Conservation (phyloP, 1,140 invertebrate species). For the Drosophila arawakana region DNA sequence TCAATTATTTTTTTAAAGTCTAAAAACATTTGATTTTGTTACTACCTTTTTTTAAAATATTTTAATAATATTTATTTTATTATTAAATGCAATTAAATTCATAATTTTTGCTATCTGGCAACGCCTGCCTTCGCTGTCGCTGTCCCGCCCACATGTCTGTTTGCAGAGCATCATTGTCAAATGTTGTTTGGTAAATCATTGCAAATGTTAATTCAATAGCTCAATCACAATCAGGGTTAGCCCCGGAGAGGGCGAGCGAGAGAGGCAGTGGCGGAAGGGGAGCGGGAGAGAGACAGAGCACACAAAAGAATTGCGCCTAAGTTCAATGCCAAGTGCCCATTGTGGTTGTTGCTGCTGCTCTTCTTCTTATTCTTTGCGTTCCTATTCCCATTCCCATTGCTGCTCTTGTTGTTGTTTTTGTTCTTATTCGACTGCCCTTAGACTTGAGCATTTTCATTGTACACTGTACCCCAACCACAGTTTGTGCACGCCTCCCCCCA, state of each 20-base stretch:
- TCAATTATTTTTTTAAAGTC: not conserved
- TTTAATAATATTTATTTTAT: no score
- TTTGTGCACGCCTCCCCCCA: conserved; percentile 16
- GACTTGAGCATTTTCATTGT: conserved; percentile 57
- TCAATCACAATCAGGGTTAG: conserved; percentile 64
- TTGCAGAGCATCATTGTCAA: conserved; percentile 67
- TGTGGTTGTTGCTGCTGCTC: conserved; percentile 16
- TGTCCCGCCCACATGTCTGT: conserved; percentile 38
- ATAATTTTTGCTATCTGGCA: conserved; percentile 1
- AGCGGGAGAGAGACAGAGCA: not conserved
- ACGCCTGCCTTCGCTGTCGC: not conserved
- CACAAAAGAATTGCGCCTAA: conserved; percentile 63
- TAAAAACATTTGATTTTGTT: not conserved
- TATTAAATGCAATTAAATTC: no score
- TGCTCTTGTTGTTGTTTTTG: conserved; percentile 10
- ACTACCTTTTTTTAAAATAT: no score
- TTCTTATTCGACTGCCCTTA: conserved; percentile 41
- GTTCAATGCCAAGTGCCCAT: conserved; percentile 75
- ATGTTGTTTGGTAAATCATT: conserved; percentile 78
- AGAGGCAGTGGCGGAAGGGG: no score
- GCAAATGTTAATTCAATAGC: conserved; percentile 82
- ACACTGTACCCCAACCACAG: conserved; percentile 3
- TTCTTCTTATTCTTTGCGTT: not conserved
- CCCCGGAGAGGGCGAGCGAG: conserved; percentile 6
- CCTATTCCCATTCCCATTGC: not conserved